Evolutionary conservation across 2,113 vertebrate genomes (phyloP).

Genomic region (Prochilodus magdalenae): DNA sequence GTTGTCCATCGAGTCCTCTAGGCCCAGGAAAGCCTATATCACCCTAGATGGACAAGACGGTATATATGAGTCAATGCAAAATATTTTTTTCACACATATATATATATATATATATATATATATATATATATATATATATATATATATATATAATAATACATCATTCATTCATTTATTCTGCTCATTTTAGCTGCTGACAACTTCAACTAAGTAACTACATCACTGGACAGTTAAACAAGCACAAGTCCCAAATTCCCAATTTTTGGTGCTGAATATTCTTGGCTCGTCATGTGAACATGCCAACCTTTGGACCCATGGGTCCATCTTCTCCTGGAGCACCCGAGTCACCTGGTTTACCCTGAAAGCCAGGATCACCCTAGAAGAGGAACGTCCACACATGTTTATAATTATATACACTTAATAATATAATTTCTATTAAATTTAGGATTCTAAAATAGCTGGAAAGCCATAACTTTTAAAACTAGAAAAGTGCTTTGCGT

Average conservation of each 20-base stretch:
- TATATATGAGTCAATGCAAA: background rate
- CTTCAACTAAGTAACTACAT: too few species aligned
- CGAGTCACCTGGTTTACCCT: conserved; percentile 66
- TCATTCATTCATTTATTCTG: background rate
- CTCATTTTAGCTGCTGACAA: background rate
- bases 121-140: too few species aligned
- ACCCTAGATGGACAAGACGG: conserved; percentile 63
- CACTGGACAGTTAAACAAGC: too few species aligned
- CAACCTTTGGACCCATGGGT: conserved; percentile 72
- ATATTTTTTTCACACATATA: too few species aligned
- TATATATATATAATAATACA: too few species aligned
- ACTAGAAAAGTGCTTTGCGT: too few species aligned
- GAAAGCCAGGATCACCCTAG: conserved; percentile 73
- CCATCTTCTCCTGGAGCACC: conserved; percentile 76
- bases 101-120: too few species aligned
- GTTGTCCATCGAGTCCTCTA: conserved; percentile 71
- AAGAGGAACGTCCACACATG: background rate
- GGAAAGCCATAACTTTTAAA: too few species aligned
- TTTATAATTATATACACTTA: background rate
- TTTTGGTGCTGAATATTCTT: background rate
- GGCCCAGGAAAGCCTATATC: conserved; percentile 69
- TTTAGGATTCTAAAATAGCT: too few species aligned
- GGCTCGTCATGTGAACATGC: background rate
- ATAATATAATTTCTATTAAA: too few species aligned
- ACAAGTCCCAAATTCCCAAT: too few species aligned